Conservation (phyloP, 1,140 invertebrate genomes). For the Megalopta genalis region DNA sequence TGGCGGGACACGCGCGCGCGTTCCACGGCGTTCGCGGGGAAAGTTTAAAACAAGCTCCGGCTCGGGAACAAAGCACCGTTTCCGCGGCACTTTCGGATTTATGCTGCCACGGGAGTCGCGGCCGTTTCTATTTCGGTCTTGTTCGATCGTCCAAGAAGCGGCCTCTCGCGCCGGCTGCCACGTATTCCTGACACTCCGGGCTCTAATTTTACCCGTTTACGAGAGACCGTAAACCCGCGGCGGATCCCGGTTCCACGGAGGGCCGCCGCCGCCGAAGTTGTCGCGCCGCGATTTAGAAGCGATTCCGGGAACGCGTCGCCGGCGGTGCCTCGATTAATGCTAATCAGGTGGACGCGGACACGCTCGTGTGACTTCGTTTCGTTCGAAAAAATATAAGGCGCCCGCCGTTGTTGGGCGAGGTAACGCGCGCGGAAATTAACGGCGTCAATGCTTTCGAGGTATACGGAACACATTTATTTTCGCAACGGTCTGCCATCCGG, state of each 20-base stretch:
- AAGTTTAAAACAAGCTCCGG: conserved; percentile 1
- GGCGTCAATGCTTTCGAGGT: too few species aligned
- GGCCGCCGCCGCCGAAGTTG: neutral
- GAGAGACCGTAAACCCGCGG: conserved; percentile 1
- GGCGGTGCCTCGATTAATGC: too few species aligned
- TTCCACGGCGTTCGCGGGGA: neutral
- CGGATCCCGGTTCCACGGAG: conserved; percentile 2
- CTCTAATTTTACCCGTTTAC: conserved; percentile 37
- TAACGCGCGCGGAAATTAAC: too few species aligned
- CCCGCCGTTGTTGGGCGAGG: too few species aligned
- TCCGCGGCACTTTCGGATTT: conserved; percentile 15
- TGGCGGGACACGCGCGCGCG: neutral
- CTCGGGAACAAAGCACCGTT: neutral
- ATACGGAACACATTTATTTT: too few species aligned
- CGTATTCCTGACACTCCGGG: neutral
- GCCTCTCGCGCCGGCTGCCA: neutral
- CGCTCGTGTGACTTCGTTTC: too few species aligned
- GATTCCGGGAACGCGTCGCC: conserved; percentile 2
- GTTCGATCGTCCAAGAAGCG: neutral
- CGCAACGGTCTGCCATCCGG: too few species aligned
- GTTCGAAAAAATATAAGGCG: too few species aligned
- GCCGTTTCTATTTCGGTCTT: neutral
- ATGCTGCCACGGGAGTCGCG: neutral
- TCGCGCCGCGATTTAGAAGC: neutral
- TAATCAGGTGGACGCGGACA: too few species aligned